Conservation (phyloP, 1,140 invertebrate genomes). For the Mya arenaria region DNA sequence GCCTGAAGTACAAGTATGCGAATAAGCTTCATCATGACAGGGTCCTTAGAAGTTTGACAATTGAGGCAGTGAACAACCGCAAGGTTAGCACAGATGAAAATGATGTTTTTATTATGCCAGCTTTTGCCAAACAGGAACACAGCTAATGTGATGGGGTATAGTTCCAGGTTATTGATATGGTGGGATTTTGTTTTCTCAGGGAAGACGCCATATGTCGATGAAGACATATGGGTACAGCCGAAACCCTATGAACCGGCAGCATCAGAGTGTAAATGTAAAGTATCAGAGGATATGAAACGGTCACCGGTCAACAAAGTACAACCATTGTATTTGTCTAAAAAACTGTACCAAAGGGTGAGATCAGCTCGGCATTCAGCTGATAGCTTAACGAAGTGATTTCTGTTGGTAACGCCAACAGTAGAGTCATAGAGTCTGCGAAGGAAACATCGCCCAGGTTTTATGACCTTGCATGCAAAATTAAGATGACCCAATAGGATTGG, state of each 20-base stretch:
- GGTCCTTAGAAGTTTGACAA: constrained; percentile 16
- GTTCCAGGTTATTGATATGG: constrained; percentile 17
- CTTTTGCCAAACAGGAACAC: not conserved
- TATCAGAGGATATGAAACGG: not conserved
- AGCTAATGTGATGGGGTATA: not conserved
- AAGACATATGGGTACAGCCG: not conserved
- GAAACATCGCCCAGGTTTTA: constrained; percentile 17
- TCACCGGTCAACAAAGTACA: not conserved
- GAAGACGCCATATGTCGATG: not conserved
- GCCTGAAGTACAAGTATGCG: not conserved
- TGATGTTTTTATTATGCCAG: constrained; percentile 9
- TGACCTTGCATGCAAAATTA: constrained; percentile 27
- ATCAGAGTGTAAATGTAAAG: not conserved
- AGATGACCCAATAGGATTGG: constrained; percentile 16
- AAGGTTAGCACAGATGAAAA: not conserved
- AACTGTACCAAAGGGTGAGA: constrained; percentile 5
- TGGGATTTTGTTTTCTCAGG: not conserved
- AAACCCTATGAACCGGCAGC: constrained; percentile 17
- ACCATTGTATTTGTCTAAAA: not conserved
- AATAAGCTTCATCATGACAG: not conserved
- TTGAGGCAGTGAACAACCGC: not conserved
- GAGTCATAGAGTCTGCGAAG: constrained; percentile 15
- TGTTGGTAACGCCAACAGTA: not conserved
- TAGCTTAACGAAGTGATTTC: constrained; percentile 1
- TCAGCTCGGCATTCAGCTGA: constrained; percentile 3